Conservation (phyloP, 2,888 invertebrate genomes). For the Apomyelois bistriatella region DNA sequence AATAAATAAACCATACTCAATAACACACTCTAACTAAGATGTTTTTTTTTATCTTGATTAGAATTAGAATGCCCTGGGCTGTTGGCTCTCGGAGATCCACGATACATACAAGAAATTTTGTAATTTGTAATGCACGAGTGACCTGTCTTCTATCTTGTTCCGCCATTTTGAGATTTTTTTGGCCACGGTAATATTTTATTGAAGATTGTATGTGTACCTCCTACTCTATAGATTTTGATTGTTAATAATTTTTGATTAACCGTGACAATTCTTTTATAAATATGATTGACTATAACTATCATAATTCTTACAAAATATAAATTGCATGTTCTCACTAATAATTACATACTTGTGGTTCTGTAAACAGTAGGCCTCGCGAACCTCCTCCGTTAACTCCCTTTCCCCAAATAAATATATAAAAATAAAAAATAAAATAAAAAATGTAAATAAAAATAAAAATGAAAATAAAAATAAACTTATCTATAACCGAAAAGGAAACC, state of each 20-base stretch:
- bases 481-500: too few species aligned
- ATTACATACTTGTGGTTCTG: too few species aligned
- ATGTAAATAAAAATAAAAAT: too few species aligned
- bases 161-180: background rate
- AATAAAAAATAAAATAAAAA: too few species aligned
- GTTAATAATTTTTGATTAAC: background rate
- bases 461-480: too few species aligned
- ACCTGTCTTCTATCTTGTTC: background rate
- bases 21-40: background rate
- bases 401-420: too few species aligned
- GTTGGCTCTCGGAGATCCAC: slow-evolving; percentile 23
- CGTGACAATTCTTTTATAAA: background rate
- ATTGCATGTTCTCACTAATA: too few species aligned
- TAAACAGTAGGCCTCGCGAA: too few species aligned
- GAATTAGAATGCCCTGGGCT: slow-evolving; percentile 55
- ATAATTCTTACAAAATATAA: too few species aligned
- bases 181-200: background rate
- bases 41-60: slow-evolving; percentile 52
- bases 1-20: background rate
- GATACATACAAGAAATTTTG: slow-evolving; percentile 1
- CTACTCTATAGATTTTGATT: background rate
- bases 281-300: background rate
- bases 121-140: slow-evolving; percentile 9
- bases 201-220: too few species aligned
- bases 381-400: too few species aligned